Base-by-base conservation (phyloP, 1,140 invertebrate species). In the Anastrepha ludens region DNA sequence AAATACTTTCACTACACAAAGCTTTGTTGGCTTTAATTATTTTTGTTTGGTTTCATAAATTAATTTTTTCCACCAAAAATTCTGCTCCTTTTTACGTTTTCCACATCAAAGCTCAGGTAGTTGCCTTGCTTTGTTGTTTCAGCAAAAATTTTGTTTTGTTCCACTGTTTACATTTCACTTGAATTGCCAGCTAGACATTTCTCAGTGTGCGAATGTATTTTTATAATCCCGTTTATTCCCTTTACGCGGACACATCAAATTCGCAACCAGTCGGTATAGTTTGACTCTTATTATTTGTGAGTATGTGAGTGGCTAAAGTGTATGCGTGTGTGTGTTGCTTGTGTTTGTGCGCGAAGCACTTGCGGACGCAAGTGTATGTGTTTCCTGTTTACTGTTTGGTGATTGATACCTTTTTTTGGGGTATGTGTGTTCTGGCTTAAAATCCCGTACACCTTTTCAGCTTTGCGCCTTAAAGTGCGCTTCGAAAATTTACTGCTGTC, bases 391-490 rank as follows among this genome's bases (percentile, higher is more conserved):
- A n/a, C 15, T 62, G 8, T 62, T 62, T 17, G 9, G 60, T 13
- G 15, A 9, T 62, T 62, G 15, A 13, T 62, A n/a, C n/a, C 1
- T 62, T 4, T 62, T 62, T 62, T 62, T 62, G 60, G 29, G 29
- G 29, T 62, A 62, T 62, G 60, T 62, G n/a, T 62, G 60, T 62
- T 62, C n/a, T 62, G 60, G 13, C n/a, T 62, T 62, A 8, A 13
- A 17, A 17, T 62, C 15, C 15, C 60, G 15, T 13, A 29, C 64
- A 20, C 64, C n/a, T 15, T 29, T 5, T 5, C 0, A 6, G 64
- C 74, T 20, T 15, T 9, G 8, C 74, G 74, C 74, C 74, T 81
- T 81, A 81, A 81, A 81, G 74, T 81, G 74, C 20, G 74, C 74
- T 81, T 4, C 15, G 50, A 55, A 81, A 58, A 50, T 81, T 81